phyloP scores from a whole-genome alignment of 2,113 vertebrate genomes.

The Choloepus hoffmanni region DNA sequence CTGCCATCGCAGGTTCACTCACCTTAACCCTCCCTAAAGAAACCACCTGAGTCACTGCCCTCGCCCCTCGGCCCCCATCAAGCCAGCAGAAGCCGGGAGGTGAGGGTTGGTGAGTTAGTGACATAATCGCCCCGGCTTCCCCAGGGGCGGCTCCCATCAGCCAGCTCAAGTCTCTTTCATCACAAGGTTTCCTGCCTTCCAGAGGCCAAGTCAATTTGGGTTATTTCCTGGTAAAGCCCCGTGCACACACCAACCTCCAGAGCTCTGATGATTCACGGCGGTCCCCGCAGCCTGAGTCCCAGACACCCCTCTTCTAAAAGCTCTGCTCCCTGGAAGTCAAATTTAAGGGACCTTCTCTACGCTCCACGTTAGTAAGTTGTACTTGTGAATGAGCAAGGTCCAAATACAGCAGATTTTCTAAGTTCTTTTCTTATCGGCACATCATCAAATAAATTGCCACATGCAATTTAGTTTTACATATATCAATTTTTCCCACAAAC shows the following conservation, averaged over 20 bases:
- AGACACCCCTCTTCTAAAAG: background rate
- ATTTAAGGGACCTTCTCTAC: background rate
- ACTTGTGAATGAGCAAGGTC: background rate
- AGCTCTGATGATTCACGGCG: background rate
- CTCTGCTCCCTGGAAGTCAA: background rate
- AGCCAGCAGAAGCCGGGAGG: background rate
- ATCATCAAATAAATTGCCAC: background rate
- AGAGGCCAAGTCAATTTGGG: slow-evolving; percentile 50
- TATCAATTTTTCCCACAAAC: background rate
- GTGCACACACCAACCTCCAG: background rate
- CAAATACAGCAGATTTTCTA: background rate
- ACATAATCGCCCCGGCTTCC: slow-evolving; percentile 42
- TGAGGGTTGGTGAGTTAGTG: background rate
- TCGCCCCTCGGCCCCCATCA: background rate
- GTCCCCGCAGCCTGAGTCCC: background rate
- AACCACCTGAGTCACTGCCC: background rate
- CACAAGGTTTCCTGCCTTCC: slow-evolving; percentile 29
- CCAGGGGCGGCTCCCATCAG: background rate
- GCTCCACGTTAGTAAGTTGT: too few species aligned
- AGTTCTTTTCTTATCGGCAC: background rate
- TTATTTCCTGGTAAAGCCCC: slow-evolving; percentile 39
- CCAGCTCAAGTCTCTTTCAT: slow-evolving; percentile 15
- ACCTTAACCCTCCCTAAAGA: background rate
- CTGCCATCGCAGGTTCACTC: background rate
- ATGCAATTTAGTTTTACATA: background rate